Conservation (phyloP, 2,113 vertebrate genomes). For the Anseranas semipalmata region DNA sequence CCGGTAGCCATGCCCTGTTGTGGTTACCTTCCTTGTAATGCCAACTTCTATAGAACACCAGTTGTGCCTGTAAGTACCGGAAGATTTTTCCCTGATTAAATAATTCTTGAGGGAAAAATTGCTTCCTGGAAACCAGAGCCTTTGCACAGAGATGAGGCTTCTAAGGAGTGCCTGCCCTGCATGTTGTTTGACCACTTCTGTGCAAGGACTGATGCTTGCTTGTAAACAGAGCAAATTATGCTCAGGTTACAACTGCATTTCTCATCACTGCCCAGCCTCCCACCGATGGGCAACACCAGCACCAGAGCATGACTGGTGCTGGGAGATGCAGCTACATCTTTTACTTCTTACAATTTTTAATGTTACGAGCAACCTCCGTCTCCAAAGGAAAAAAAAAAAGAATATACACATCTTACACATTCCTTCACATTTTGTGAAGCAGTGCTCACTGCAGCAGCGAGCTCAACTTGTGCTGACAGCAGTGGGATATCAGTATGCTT, state of each 20-base stretch:
- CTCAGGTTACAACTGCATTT: neutral
- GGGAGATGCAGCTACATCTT: neutral
- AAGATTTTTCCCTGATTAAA: conserved; percentile 66
- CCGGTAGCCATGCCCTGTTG: neutral
- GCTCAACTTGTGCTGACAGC: neutral
- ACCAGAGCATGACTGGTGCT: neutral
- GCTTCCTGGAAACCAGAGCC: conserved; percentile 69
- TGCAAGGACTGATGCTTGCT: neutral
- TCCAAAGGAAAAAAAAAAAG: neutral
- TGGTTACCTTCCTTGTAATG: neutral
- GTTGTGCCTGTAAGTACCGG: conserved; percentile 39
- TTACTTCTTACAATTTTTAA: neutral
- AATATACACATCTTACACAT: accelerated
- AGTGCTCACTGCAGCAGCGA: neutral
- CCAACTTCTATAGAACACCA: conserved; percentile 31
- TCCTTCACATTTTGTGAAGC: neutral
- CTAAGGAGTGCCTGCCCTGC: conserved; percentile 21
- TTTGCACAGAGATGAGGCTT: conserved; percentile 22
- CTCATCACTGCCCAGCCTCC: neutral
- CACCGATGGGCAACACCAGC: neutral
- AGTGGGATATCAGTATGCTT: accelerated
- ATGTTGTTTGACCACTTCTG: neutral
- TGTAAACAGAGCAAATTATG: neutral
- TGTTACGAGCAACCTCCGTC: neutral
- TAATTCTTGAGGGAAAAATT: conserved; percentile 65